These are phyloP conservation scores for Sphecodes monilicornis DNA, from an alignment of 2,888 invertebrate genomes.

Conservation along the genomic window DNA sequence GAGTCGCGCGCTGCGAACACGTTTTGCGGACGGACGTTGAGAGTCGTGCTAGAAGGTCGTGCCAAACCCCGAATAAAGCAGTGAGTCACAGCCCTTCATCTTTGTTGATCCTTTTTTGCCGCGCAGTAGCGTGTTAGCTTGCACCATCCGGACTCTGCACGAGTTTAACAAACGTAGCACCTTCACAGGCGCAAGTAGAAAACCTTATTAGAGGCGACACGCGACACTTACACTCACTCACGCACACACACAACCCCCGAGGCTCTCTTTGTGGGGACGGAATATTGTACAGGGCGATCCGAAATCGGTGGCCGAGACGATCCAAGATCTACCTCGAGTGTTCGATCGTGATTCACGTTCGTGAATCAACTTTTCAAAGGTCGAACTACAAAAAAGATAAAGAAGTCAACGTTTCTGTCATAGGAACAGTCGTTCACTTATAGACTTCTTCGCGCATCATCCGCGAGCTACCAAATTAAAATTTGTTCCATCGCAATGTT, in stretches of 20 bases:
- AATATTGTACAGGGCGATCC: constrained; percentile 2
- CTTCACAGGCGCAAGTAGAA: constrained; percentile 25
- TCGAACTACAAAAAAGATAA: too few relatives aligned
- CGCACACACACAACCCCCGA: neutral
- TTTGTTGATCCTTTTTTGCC: constrained; percentile 71
- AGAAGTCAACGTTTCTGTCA: too few relatives aligned
- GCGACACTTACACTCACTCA: neutral
- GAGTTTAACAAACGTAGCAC: constrained; percentile 56
- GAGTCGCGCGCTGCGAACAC: constrained; percentile 62
- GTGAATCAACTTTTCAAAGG: neutral
- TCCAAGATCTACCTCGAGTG: neutral
- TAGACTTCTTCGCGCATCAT: too few relatives aligned
- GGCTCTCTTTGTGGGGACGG: neutral
- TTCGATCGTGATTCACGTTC: neutral
- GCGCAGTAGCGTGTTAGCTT: constrained; percentile 66
- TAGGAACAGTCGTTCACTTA: too few relatives aligned
- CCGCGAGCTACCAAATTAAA: too few relatives aligned
- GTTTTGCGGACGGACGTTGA: constrained; percentile 67
- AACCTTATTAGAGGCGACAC: constrained; percentile 33
- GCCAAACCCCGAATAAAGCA: constrained; percentile 74
- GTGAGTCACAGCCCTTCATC: constrained; percentile 71
- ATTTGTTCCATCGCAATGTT: too few relatives aligned
- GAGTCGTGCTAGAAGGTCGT: constrained; percentile 71
- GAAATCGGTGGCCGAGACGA: neutral
- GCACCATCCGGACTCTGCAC: constrained; percentile 59